Evolutionary conservation across 2,113 vertebrate species (phyloP), one percentile per base, ranked within the genome.

Genomic region (Paramisgurnus dabryanus): DNA sequence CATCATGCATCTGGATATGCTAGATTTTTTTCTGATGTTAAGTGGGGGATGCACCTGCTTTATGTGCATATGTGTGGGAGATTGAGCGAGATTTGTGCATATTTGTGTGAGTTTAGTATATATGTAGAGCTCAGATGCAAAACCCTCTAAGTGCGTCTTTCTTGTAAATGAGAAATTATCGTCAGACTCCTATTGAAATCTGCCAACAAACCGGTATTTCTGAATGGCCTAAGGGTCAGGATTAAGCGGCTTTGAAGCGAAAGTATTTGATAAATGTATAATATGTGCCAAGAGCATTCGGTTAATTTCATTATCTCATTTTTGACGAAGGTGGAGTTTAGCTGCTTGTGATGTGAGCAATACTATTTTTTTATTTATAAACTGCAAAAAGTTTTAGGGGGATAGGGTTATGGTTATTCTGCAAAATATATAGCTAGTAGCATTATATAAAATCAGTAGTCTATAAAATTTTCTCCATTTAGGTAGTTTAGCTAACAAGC

Each of bases 1-100:
- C 80, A 78, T 77, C 73, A 82, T 82, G 74, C 74, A 76, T 45
- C 67, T 66, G 58, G 18, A 69, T 49, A 18, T 43, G 45, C 74
- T 67, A 57, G 71, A 67, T 45, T 45, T 69, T 27, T n/a, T 57
- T 41, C 27, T 27, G 41, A 80, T 68, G 55, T 80, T 79, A 49
- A 82, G 65, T n/a, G 13, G 57, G 67, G 45, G 41, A 55, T 67
- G 67, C 70, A 81, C 64, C 78, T 81, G 68, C 70, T 76, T 73
- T 80, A 22, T 79, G 9, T 57, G 12, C 74, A 43, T 7, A 4
- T 66, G 41, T n/a, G 9, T 80, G 41, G 69, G 39, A 70, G 8
- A 53, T 9, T 3, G 4, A 13, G 49, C 13, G 49, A 53, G 49
- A 53, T 12, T 53, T 53, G 9, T 12, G 22, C 11, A 41, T 53